These are phyloP conservation scores for Hanleya hanleyi DNA, from an alignment of 2,888 invertebrate genomes.

Conservation along the genomic window DNA sequence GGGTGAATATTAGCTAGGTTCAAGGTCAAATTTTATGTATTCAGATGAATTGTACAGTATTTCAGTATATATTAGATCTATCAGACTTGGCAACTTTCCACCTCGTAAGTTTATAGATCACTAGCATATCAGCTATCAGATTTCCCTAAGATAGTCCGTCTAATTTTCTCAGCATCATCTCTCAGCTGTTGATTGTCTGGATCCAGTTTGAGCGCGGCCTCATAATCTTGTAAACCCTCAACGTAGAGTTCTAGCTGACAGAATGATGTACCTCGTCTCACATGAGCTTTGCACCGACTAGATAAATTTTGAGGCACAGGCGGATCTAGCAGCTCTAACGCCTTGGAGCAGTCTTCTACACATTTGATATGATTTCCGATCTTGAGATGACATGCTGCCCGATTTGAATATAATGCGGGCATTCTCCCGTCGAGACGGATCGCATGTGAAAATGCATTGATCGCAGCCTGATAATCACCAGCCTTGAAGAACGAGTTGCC, in stretches of 20 bases:
- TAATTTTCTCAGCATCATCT: slow-evolving; percentile 76
- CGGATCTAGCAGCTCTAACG: slow-evolving; percentile 84
- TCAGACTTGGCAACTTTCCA: too few species aligned
- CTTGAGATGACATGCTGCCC: slow-evolving; percentile 87
- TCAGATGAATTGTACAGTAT: too few species aligned
- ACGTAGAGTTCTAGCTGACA: slow-evolving; percentile 81
- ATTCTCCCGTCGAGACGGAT: slow-evolving; percentile 83
- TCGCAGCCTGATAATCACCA: slow-evolving; percentile 85
- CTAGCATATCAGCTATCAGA: slow-evolving; percentile 21
- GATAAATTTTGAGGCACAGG: slow-evolving; percentile 82
- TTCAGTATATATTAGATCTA: too few species aligned
- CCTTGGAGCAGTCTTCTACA: slow-evolving; percentile 78
- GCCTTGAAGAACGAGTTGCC: slow-evolving; percentile 85
- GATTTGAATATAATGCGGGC: slow-evolving; percentile 82
- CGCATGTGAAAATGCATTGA: slow-evolving; percentile 88
- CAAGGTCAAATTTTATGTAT: too few species aligned
- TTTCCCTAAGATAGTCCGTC: slow-evolving; percentile 62
- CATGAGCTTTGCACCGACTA: slow-evolving; percentile 83
- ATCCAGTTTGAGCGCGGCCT: slow-evolving; percentile 81
- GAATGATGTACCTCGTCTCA: slow-evolving; percentile 83
- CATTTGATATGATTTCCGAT: slow-evolving; percentile 84
- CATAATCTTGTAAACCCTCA: slow-evolving; percentile 83
- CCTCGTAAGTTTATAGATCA: too few species aligned
- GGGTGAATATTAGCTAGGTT: too few species aligned
- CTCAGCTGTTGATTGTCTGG: slow-evolving; percentile 80